Conservation (phyloP, 1,140 invertebrate genomes). For the Diorhabda sublineata region DNA sequence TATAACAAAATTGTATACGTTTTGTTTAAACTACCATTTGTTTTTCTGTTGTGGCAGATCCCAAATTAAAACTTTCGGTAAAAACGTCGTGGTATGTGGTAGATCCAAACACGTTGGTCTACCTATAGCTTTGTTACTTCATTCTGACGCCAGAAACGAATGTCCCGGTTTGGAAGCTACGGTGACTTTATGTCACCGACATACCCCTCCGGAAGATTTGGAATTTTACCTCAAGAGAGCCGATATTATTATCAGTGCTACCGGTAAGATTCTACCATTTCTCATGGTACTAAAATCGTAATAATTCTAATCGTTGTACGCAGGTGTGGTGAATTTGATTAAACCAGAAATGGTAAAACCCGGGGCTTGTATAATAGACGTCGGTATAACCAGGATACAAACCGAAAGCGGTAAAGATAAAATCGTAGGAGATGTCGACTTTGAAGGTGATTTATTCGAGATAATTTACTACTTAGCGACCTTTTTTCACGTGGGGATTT, state of each 20-base stretch:
- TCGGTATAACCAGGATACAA: slow-evolving; percentile 74
- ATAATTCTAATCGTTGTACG: background rate
- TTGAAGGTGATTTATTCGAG: slow-evolving; percentile 55
- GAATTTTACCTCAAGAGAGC: slow-evolving; percentile 64
- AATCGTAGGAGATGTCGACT: slow-evolving; percentile 87
- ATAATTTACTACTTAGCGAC: too few species aligned
- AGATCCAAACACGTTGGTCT: slow-evolving; percentile 87
- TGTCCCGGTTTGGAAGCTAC: slow-evolving; percentile 69
- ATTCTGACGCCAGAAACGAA: slow-evolving; percentile 58
- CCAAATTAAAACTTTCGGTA: slow-evolving; percentile 73
- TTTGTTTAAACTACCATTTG: too few species aligned
- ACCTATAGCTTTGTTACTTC: slow-evolving; percentile 76
- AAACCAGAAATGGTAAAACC: slow-evolving; percentile 83
- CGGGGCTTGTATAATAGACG: slow-evolving; percentile 83
- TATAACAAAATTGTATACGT: too few species aligned
- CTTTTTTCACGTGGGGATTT: too few species aligned
- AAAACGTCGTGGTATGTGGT: slow-evolving; percentile 83
- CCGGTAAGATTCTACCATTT: slow-evolving; percentile 50
- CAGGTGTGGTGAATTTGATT: slow-evolving; percentile 76
- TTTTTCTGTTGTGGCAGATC: slow-evolving; percentile 48
- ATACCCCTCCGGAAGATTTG: slow-evolving; percentile 75
- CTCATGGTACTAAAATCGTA: too few species aligned
- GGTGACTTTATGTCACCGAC: slow-evolving; percentile 81
- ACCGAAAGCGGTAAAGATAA: slow-evolving; percentile 62
- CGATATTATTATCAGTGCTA: slow-evolving; percentile 79